Evolutionary conservation across 2,797 vertebrate genomes (phyloP).

Genomic region (Chrysocyon brachyurus): DNA sequence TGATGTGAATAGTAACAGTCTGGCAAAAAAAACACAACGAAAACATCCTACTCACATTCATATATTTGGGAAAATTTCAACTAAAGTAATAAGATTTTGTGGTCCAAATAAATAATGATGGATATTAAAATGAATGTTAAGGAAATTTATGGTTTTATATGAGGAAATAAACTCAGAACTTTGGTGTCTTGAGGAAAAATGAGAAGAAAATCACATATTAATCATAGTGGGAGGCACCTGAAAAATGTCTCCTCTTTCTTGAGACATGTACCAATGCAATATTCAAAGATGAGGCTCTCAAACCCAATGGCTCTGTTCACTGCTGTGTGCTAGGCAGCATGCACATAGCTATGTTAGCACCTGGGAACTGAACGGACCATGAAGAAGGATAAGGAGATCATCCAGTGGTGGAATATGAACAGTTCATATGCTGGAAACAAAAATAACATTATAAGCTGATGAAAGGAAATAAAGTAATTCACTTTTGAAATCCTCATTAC

Average conservation of each 20-base stretch:
- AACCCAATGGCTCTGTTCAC: background rate
- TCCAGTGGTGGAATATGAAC: background rate
- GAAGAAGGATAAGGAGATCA: background rate
- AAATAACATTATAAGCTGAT: background rate
- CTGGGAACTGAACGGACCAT: background rate
- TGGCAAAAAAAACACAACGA: constrained; percentile 54
- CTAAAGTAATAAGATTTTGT: constrained; percentile 53
- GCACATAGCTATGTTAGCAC: background rate
- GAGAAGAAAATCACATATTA: background rate
- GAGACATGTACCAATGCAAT: background rate
- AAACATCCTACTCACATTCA: constrained; percentile 62
- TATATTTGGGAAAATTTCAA: constrained; percentile 60
- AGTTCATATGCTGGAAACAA: background rate
- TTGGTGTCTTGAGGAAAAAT: background rate
- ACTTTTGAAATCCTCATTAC: background rate
- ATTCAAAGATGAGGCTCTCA: background rate
- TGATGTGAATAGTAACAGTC: constrained; percentile 70
- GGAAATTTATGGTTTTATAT: background rate
- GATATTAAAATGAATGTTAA: background rate
- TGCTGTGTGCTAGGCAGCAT: background rate
- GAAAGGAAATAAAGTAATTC: background rate
- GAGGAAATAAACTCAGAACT: background rate
- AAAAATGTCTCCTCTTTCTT: background rate
- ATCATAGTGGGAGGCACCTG: background rate
- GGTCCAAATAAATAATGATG: constrained; percentile 1